These are phyloP conservation scores for Brachymystax lenok DNA, from an alignment of 2,797 vertebrate species.

Conservation along the genomic window DNA sequence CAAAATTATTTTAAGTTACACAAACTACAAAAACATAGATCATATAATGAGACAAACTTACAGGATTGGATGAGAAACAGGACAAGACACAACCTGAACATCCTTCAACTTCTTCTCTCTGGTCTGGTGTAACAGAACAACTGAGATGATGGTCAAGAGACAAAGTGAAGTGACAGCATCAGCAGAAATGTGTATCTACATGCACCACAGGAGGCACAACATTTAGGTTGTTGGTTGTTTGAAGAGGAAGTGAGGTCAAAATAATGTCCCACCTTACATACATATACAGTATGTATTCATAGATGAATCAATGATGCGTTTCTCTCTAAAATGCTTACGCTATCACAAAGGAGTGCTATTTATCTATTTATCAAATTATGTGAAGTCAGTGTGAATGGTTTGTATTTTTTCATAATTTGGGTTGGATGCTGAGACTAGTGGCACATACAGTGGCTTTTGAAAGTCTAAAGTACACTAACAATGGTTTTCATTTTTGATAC, in stretches of 20 bases:
- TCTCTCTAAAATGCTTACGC: not conserved
- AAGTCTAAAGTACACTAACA: too few relatives aligned
- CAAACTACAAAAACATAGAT: not conserved
- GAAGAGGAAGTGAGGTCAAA: not conserved
- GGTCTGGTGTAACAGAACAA: not conserved
- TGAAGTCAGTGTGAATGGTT: not conserved
- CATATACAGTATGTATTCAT: not conserved
- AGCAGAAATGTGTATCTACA: not conserved
- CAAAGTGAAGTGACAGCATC: conserved; percentile 1
- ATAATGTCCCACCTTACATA: not conserved
- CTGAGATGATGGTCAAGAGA: not conserved
- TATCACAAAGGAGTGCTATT: not conserved
- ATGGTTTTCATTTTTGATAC: too few relatives aligned
- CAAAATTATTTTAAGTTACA: not conserved
- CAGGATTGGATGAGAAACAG: not conserved
- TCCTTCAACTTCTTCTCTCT: conserved; percentile 5
- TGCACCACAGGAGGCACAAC: not conserved
- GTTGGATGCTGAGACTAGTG: not conserved
- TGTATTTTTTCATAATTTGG: not conserved
- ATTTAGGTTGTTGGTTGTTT: not conserved
- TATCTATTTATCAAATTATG: not conserved
- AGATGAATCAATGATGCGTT: not conserved
- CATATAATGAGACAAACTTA: not conserved
- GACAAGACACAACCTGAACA: not conserved
- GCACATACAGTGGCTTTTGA: not conserved